Evolutionary conservation across 2,888 invertebrate genomes (phyloP).

Genomic region (Oscheius sp.): DNA sequence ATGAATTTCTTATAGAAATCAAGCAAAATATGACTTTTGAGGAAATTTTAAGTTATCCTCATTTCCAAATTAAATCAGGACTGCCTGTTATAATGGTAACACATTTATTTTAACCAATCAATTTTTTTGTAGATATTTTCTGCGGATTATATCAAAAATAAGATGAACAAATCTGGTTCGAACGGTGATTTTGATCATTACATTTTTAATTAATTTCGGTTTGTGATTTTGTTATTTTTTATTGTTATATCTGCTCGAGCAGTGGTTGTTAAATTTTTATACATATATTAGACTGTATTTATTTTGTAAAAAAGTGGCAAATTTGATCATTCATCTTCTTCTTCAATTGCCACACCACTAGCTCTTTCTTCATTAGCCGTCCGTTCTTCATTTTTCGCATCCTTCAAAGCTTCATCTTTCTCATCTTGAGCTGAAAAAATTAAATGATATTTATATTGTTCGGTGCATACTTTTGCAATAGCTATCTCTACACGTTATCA

Average conservation of each 20-base stretch:
- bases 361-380: too few species aligned
- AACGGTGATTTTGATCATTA: not conserved
- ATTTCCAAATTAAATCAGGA: conserved; percentile 60
- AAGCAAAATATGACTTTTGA: conserved; percentile 55
- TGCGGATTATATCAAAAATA: conserved; percentile 16
- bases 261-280: not conserved
- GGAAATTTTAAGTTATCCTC: conserved; percentile 43
- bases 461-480: too few species aligned
- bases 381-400: too few species aligned
- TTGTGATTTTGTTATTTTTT: not conserved
- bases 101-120: not conserved
- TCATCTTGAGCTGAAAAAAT: too few species aligned
- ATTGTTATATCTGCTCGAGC: not conserved
- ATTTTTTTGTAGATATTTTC: conserved; percentile 35
- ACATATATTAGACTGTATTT: too few species aligned
- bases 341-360: too few species aligned
- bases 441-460: too few species aligned
- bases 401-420: too few species aligned
- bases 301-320: too few species aligned
- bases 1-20: conserved; percentile 60
- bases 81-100: conserved; percentile 63
- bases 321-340: too few species aligned
- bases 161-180: conserved; percentile 11
- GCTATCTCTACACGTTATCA: too few species aligned
- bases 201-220: conserved; percentile 2